Conservation (phyloP, 2,797 vertebrate species). For the Merluccius polli region DNA sequence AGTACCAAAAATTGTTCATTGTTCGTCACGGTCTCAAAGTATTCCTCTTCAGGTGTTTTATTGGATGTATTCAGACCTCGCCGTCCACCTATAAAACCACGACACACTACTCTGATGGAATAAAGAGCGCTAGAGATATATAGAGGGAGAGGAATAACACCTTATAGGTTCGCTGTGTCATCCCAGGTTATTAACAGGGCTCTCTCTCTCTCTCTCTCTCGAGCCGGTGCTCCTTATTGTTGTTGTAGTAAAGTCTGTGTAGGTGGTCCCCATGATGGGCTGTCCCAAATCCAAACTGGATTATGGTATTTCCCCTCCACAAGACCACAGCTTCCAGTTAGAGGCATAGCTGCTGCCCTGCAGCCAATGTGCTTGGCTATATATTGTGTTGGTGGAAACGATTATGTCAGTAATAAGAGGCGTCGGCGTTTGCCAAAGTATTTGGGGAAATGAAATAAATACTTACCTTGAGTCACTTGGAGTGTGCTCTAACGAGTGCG, state of each 20-base stretch:
- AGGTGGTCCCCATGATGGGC: slow-evolving; percentile 42
- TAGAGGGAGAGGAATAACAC: not conserved
- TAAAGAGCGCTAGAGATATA: not conserved
- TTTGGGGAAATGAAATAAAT: not conserved
- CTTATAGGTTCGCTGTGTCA: not conserved
- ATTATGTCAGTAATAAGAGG: not conserved
- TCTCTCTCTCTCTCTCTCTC: not conserved
- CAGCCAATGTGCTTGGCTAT: slow-evolving; percentile 5
- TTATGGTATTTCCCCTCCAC: slow-evolving; percentile 53
- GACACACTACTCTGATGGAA: not conserved
- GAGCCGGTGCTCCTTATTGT: not conserved
- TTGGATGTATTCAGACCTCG: not conserved
- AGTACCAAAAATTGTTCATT: too few relatives aligned
- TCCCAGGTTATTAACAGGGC: not conserved
- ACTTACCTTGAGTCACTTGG: not conserved
- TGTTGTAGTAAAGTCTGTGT: slow-evolving; percentile 8
- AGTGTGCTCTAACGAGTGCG: not conserved
- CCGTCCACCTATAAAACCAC: not conserved
- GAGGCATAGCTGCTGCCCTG: slow-evolving; percentile 15
- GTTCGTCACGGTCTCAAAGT: not conserved
- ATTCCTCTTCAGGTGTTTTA: not conserved
- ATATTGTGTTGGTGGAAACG: not conserved
- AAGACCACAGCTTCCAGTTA: slow-evolving; percentile 53
- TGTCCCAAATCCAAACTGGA: slow-evolving; percentile 56
- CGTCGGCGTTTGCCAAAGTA: not conserved